Evolutionary conservation across 2,888 invertebrate genomes (phyloP), one percentile per base, ranked within the genome.

Genomic region (Formica aserva): DNA sequence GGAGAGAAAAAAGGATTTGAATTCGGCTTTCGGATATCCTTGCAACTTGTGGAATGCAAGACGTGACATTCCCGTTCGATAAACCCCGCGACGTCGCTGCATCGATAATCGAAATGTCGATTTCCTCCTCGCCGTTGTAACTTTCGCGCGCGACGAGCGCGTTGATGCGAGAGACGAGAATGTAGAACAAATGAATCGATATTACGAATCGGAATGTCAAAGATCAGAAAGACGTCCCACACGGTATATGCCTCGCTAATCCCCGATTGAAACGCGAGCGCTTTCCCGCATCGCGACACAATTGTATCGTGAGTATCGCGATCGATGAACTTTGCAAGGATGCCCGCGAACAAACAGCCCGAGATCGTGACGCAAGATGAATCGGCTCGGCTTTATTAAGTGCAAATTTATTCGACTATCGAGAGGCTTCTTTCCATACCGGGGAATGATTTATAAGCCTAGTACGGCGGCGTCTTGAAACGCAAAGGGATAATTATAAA

Each of bases 161-260:
- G 74, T 77, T 77, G 60, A 60, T 45, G 72, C n/a, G 55, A 55
- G 62, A 69, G 77, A 60, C 41, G n/a, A 48, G 66, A 80, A 26
- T 45, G 63, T 84, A 83, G 71, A 65, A 80, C 35, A 81, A 85
- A 76, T 75, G 74, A 67, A 13, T 3, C 66, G 38, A 84, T 84
- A 84, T 83, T 78, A 78, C 15, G 76, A 82, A n/a, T 45, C 72
- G 78, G 80, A 78, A 83, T 87, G 87, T 89, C 62, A 71, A 84
- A 86, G 84, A 87, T 87, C 89, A 84, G 89, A 89, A 82, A 67
- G 84, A 74, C 80, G 81, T n/a, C 72, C 71, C 63, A 80, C 60
- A 71, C 45, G 11, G 71, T 71, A 80, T 71, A 80, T 81, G 89
- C 89, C 85, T 87, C 89, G 89, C 87, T 89, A 89, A 89, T 89